A percentile compares a stretch with the other conserved stretches of the same genome.
phyloP scores from a whole-genome alignment of 2,888 invertebrate genomes.

The Melitaea athalia region DNA sequence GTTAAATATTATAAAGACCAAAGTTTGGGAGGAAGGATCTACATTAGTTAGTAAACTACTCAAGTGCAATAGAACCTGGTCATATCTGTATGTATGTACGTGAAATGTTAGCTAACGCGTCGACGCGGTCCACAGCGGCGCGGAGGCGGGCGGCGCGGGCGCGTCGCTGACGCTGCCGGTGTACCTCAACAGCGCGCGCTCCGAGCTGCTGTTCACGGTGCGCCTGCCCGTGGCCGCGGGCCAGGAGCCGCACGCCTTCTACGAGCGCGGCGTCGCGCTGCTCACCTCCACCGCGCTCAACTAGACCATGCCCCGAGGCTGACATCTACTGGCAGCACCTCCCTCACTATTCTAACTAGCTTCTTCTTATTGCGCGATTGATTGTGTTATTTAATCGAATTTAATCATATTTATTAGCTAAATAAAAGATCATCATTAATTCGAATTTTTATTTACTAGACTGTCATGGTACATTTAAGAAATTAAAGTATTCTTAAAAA shows the following conservation, averaged over 20 bases:
- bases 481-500: neutral
- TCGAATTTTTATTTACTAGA: constrained; percentile 14
- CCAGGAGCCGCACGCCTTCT: constrained; percentile 97
- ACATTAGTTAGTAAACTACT: too few species aligned
- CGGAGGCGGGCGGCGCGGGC: constrained; percentile 67
- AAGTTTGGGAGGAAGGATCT: too few species aligned
- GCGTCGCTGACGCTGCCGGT: constrained; percentile 93
- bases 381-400: neutral
- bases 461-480: neutral
- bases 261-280: constrained; percentile 98
- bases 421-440: constrained; percentile 12
- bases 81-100: too few species aligned
- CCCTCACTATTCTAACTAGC: neutral
- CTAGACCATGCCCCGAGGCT: too few species aligned
- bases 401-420: constrained; percentile 19
- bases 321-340: constrained; percentile 68
- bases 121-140: constrained; percentile 54
- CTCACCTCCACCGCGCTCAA: constrained; percentile 96
- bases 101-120: too few species aligned
- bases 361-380: too few species aligned
- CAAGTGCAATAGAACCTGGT: too few species aligned
- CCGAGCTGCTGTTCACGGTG: constrained; percentile 96
- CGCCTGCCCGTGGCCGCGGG: constrained; percentile 95
- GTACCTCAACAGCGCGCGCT: constrained; percentile 97
- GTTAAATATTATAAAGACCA: too few species aligned